A percentile compares a stretch with the other conserved stretches of the same genome.
Evolutionary conservation across 1,140 invertebrate species (phyloP).

Genomic region (Latrodectus geometricus): DNA sequence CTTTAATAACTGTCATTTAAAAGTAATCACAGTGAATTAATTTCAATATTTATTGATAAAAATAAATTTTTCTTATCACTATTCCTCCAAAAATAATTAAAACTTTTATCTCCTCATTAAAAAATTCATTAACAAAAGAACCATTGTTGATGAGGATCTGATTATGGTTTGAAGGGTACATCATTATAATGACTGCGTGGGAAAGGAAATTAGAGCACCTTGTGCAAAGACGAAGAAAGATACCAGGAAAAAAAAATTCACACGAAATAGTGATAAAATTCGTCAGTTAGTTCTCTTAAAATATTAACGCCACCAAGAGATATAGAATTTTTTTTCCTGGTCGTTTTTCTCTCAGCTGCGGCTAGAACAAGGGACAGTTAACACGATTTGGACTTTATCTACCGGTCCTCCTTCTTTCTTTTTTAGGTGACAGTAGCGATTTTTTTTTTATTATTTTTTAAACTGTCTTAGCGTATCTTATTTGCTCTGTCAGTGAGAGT

Average conservation of each 20-base stretch:
- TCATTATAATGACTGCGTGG: too few relatives aligned
- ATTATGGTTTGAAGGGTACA: too few relatives aligned
- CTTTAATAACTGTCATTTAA: too few relatives aligned
- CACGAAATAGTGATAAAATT: slow-evolving; percentile 44
- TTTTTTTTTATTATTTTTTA: background rate
- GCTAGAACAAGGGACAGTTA: slow-evolving; percentile 39
- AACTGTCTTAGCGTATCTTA: slow-evolving; percentile 31
- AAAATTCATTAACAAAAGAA: too few relatives aligned
- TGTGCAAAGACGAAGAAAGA: background rate
- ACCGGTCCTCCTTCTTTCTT: background rate
- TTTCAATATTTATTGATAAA: too few relatives aligned
- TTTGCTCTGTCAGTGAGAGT: slow-evolving; percentile 49
- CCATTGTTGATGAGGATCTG: too few relatives aligned
- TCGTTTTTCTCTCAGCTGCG: slow-evolving; percentile 14
- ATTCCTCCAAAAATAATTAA: too few relatives aligned
- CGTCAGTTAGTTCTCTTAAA: slow-evolving; percentile 23
- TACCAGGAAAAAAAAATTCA: slow-evolving; percentile 38
- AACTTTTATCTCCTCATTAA: too few relatives aligned
- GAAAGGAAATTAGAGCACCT: too few relatives aligned
- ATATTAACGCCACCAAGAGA: slow-evolving; percentile 45
- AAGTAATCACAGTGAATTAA: too few relatives aligned
- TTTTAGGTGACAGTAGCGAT: slow-evolving; percentile 21
- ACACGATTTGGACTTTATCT: slow-evolving; percentile 38
- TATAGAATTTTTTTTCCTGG: background rate
- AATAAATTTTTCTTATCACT: too few relatives aligned